A percentile compares a stretch with the other conserved stretches of the same genome.
Evolutionary conservation across 2,888 invertebrate species (phyloP).

Genomic region (Strigamia transsilvanica): DNA sequence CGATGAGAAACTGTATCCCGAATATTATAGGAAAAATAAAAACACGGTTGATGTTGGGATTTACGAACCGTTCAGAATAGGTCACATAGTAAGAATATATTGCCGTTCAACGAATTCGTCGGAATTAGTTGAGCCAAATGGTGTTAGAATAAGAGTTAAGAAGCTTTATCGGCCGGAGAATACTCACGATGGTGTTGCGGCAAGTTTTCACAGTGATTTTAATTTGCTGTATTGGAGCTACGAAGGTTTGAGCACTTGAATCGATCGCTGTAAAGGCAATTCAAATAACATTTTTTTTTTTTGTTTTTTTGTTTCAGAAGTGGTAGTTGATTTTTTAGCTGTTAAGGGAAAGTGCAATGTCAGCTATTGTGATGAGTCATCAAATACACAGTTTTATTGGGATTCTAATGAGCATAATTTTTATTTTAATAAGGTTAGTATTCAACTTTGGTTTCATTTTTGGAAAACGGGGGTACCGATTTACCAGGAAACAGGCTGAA

Average conservation of each 20-base stretch:
- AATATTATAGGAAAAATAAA: slow-evolving; percentile 79
- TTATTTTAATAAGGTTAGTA: slow-evolving; percentile 71
- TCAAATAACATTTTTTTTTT: background rate
- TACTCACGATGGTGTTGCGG: slow-evolving; percentile 70
- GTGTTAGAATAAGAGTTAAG: slow-evolving; percentile 73
- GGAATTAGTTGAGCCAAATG: slow-evolving; percentile 67
- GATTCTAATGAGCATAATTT: slow-evolving; percentile 66
- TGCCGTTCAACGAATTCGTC: slow-evolving; percentile 65
- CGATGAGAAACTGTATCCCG: slow-evolving; percentile 80
- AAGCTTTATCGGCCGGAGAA: slow-evolving; percentile 81
- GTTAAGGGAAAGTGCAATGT: slow-evolving; percentile 77
- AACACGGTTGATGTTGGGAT: slow-evolving; percentile 77
- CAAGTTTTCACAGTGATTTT: slow-evolving; percentile 73
- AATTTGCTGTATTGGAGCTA: slow-evolving; percentile 81
- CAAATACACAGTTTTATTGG: background rate
- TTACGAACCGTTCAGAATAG: slow-evolving; percentile 79
- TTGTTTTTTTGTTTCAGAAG: slow-evolving; percentile 54
- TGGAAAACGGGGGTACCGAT: no score
- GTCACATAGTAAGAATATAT: slow-evolving; percentile 73
- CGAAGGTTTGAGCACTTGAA: slow-evolving; percentile 68
- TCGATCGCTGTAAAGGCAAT: no score
- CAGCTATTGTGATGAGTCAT: slow-evolving; percentile 66
- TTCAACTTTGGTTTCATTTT: no score
- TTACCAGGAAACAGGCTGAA: no score
- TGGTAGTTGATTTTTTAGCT: slow-evolving; percentile 69